Evolutionary conservation across 2,797 vertebrate species (phyloP), one percentile per base, ranked within the genome.

Genomic region (Thaleichthys pacificus): DNA sequence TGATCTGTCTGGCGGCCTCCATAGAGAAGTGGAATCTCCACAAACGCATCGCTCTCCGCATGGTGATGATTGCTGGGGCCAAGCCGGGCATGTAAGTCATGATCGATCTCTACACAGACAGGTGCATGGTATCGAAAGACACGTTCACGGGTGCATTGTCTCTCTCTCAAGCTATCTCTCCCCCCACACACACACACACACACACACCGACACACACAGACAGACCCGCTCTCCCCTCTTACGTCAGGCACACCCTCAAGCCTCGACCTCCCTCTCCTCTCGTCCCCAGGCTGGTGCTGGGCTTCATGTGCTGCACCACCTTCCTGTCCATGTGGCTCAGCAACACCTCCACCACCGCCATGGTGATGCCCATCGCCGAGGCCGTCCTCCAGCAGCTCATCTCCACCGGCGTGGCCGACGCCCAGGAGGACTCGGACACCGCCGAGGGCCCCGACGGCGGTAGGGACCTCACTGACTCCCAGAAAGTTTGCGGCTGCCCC

Each of bases 21-120:
- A 98, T 99, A 71, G 97, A 99, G 85, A 99, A 99, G 78, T 98
- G 97, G 97, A 98, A 96, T 78, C 92, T 99, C 17, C 97, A 99
- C 87, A 99, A 97, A 75, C 93, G 97, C 74, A 96, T 99, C 0
- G 97, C 97, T 7, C 91, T 99, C 72, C 94, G 96, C 54, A 98
- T 99, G 97, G 97, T 99, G 85, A 95, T 98, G 93, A 93, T 98
- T 54, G 96, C 97, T 0, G 97, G 97, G 67, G 97, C 97, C 80
- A 99, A 98, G 84, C 97, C 97, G 2, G 97, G 97, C 91, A 99
- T 97, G 97, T 99, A 80, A 94, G 97, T 92, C 19, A 26, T 22
- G 22, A 49, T 22, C 21, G 0, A 11, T 11, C 57, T 3, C 24
- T 1, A 61, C 38, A 66, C 35, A 32, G 64, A 22, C 30, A 47